A percentile compares a stretch with the other conserved stretches of the same genome.
These are phyloP conservation scores for Poecile montanus DNA, from an alignment of 2,797 vertebrate species.

Conservation along the genomic window DNA sequence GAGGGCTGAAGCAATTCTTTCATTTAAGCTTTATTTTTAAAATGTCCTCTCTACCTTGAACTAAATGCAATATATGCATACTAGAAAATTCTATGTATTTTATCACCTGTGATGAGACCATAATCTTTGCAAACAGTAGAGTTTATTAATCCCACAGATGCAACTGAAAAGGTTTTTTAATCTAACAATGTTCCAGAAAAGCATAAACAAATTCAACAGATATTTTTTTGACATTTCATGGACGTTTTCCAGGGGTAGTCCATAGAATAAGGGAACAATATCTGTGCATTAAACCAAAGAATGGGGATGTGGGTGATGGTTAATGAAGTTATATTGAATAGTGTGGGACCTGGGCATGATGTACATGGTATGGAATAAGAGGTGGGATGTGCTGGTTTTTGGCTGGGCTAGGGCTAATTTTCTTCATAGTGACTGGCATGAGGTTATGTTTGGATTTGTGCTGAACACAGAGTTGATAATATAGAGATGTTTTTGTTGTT, in stretches of 20 bases:
- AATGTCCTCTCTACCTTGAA: not conserved
- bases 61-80: not conserved
- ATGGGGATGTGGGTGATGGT: no score
- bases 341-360: not conserved
- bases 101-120: constrained; percentile 8
- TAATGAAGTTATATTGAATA: not conserved
- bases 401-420: not conserved
- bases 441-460: not conserved
- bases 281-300: not conserved
- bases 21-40: constrained; percentile 9
- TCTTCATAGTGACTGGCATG: not conserved
- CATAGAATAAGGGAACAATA: not conserved
- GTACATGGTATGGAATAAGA: not conserved
- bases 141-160: constrained; percentile 15
- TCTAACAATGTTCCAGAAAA: not conserved
- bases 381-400: not conserved
- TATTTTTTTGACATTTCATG: not conserved
- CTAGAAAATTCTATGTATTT: not conserved
- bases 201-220: not conserved
- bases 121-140: not conserved
- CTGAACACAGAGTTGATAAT: not conserved
- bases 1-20: not conserved
- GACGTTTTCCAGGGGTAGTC: not conserved
- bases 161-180: constrained; percentile 1
- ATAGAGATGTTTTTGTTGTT: not conserved